Evolutionary conservation across 2,888 invertebrate species (phyloP), one percentile per base, ranked within the genome.

Genomic region (Penaeus monodon): DNA sequence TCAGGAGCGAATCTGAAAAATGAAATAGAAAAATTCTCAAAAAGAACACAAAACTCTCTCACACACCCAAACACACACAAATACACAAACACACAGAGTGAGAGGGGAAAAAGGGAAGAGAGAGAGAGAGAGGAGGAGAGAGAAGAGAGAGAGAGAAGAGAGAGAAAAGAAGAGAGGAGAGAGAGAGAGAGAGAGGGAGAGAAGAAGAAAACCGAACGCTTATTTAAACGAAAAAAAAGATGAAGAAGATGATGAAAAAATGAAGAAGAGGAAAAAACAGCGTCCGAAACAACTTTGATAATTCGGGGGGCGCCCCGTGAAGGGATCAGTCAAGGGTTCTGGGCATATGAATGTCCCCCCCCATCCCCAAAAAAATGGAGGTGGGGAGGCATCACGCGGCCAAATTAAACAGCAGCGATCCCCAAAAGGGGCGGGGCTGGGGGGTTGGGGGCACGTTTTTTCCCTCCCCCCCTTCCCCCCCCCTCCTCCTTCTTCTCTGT

Each of bases 341-440:
- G 57, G 57, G 57, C 57, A 57, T 57, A 57, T 57, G 57, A 57
- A 57, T 57, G 57, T 73, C 64, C 64, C 7, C 77, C 77, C 44
- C 44, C 77, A 77, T 77, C 57, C 49, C 79, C 79, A 17, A 63
- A 79, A 49, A 79, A 64, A 65, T n/a, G 79, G 27, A 24, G 27
- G 29, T 63, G 63, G 79, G 79, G 49, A 79, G 63, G 79, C 63
- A 63, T 63, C 49, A 57, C 38, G 63, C 27, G 38, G 63, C 29
- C 79, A 64, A n/a, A 17, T 64, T 79, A 79, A 63, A 33, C 27
- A n/a, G 33, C n/a, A 17, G 64, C 14, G 24, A 63, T n/a, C 65
- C 79, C 79, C 64, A 79, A 79, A n/a, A 14, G 20, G 79, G 79
- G 6, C 57, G 29, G 17, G 79, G 57, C 27, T 27, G 78, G 17